phyloP scores from a whole-genome alignment of 1,140 invertebrate genomes.

The Rhopalosiphum padi region DNA sequence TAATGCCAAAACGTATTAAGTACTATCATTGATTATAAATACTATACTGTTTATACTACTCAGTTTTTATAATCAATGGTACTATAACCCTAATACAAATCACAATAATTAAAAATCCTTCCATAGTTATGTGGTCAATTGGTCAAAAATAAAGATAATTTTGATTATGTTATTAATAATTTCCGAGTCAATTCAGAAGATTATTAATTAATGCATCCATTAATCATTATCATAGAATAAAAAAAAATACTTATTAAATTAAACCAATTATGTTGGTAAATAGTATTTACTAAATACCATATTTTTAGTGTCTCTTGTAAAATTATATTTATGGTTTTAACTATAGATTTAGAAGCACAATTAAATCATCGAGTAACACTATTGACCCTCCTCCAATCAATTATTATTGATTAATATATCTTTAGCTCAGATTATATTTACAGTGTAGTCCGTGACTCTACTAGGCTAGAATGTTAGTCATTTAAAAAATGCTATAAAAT shows the following conservation, averaged over 20 bases:
- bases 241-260: neutral
- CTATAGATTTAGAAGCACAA: too few relatives aligned
- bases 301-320: neutral
- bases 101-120: too few relatives aligned
- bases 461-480: neutral
- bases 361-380: neutral
- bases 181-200: neutral
- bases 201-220: neutral
- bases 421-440: neutral
- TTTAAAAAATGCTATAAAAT: neutral
- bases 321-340: too few relatives aligned
- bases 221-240: slow-evolving; percentile 11
- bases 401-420: slow-evolving; percentile 1
- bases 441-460: neutral
- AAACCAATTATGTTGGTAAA: neutral
- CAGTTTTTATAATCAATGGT: too few relatives aligned
- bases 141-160: neutral
- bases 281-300: neutral
- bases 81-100: neutral
- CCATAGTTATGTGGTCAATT: neutral
- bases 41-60: too few relatives aligned
- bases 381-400: neutral
- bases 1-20: too few relatives aligned
- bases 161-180: neutral
- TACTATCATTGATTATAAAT: too few relatives aligned